Conservation (phyloP, 2,797 vertebrate genomes). For the Poeciliopsis infans region DNA sequence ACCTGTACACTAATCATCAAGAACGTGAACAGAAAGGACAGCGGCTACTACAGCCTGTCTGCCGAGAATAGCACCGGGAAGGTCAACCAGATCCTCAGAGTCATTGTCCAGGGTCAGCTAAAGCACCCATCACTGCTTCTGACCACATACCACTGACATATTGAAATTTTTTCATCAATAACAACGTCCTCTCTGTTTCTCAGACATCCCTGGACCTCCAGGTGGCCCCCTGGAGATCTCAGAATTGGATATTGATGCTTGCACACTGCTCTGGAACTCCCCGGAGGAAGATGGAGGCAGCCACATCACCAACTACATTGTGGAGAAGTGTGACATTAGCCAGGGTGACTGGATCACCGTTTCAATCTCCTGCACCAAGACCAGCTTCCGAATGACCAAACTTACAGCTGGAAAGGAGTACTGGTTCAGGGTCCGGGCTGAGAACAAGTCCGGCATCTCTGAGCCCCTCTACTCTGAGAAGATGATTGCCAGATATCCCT, state of each 20-base stretch:
- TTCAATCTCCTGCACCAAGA: conserved; percentile 92
- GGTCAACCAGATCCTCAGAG: conserved; percentile 90
- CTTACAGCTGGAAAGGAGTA: conserved; percentile 92
- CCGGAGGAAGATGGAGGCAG: conserved; percentile 97
- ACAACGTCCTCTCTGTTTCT: not conserved
- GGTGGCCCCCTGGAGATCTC: conserved; percentile 91
- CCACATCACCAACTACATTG: conserved; percentile 95
- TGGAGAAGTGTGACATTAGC: conserved; percentile 96
- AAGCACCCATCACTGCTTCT: not conserved
- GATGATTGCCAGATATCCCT: conserved; percentile 90
- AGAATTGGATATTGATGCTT: conserved; percentile 92
- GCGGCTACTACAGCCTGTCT: conserved; percentile 92
- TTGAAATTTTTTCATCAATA: conserved; percentile 9
- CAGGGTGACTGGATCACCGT: conserved; percentile 93
- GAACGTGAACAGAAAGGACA: conserved; percentile 90
- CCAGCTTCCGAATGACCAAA: conserved; percentile 91
- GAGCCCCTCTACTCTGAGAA: conserved; percentile 90
- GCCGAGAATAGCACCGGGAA: conserved; percentile 91
- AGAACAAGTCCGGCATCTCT: conserved; percentile 96
- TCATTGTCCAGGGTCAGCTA: conserved; percentile 92
- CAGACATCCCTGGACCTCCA: conserved; percentile 96
- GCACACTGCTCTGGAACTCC: conserved; percentile 93
- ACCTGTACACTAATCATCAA: conserved; percentile 91
- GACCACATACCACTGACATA: not conserved
- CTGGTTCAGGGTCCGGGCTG: conserved; percentile 93